Conservation (phyloP, 2,797 vertebrate species). For the Phrynocephalus forsythii region DNA sequence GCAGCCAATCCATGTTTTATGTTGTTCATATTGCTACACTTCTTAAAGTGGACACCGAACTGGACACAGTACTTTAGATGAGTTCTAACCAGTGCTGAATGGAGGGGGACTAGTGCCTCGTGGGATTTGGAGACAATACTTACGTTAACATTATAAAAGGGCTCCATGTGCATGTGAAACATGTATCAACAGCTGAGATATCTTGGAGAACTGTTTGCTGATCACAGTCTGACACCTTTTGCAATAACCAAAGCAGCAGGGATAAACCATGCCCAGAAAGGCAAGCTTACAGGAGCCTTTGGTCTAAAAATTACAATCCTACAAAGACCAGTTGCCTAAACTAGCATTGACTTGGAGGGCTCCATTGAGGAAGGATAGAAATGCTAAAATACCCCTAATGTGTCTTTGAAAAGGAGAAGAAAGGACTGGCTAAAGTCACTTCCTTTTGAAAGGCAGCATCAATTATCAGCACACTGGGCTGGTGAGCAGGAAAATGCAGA, state of each 20-base stretch:
- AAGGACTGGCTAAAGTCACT: not conserved
- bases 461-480: slow-evolving; percentile 8
- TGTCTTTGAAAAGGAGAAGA: not conserved
- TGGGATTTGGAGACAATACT: no score
- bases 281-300: not conserved
- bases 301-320: not conserved
- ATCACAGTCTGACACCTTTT: not conserved
- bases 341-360: not conserved
- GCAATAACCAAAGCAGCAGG: not conserved
- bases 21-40: no score
- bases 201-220: not conserved
- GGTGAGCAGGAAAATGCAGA: not conserved
- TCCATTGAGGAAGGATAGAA: not conserved
- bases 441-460: not conserved
- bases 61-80: no score
- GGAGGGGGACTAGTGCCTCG: no score
- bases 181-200: not conserved
- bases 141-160: no score
- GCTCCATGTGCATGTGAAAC: not conserved
- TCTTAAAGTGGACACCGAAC: no score
- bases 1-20: no score
- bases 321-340: not conserved
- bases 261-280: not conserved
- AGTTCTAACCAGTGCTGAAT: no score
- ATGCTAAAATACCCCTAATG: not conserved